Conservation (phyloP, 2,797 vertebrate species). For the Tympanoctomys barrerae region DNA sequence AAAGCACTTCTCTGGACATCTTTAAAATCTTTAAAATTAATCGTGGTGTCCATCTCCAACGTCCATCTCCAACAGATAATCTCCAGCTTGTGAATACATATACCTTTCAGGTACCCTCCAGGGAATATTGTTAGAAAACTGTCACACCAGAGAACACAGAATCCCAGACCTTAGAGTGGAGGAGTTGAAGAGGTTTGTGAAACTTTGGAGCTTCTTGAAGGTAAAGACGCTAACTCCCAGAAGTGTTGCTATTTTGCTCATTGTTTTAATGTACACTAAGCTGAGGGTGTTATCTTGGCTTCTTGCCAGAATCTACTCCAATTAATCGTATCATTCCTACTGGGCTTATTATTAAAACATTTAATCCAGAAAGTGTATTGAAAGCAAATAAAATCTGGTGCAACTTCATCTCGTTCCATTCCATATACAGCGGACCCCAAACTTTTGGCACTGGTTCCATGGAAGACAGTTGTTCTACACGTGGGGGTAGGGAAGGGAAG, state of each 20-base stretch:
- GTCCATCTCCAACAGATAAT: constrained; percentile 49
- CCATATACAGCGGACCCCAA: neutral
- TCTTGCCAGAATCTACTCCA: neutral
- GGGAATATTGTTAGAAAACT: neutral
- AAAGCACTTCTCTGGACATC: neutral
- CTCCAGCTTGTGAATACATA: neutral
- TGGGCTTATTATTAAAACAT: neutral
- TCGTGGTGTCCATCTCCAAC: constrained; percentile 55
- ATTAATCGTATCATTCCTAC: neutral
- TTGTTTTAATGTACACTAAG: neutral
- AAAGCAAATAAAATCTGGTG: neutral
- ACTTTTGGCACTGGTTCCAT: neutral
- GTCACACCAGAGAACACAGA: neutral
- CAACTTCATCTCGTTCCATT: neutral
- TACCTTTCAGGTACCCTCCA: constrained; percentile 1
- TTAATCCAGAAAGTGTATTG: neutral
- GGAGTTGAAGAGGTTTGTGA: neutral
- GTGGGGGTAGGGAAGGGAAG: neutral
- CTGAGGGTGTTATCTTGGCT: neutral
- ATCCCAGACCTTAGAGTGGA: neutral
- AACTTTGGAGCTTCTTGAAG: neutral
- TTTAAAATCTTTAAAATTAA: constrained; percentile 71
- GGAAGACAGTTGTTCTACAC: neutral
- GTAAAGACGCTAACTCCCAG: neutral
- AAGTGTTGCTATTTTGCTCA: neutral